Percentiles rank a stretch among this genome's conserved stretches.
Evolutionary conservation across 2,113 vertebrate species (phyloP).

Genomic region (Leptodactylus fuscus): DNA sequence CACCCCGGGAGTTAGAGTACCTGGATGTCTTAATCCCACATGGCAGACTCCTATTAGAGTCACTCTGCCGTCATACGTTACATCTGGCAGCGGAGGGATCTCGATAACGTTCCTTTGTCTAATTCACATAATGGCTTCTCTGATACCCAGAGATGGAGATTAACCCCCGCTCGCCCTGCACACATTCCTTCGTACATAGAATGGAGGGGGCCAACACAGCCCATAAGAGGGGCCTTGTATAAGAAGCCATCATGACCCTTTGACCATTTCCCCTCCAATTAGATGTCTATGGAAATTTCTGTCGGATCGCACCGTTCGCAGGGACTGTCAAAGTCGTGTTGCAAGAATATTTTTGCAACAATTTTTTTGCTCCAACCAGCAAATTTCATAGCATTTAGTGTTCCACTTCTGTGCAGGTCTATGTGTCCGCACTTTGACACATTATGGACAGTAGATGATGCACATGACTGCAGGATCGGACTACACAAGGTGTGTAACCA

Average conservation of each 20-base stretch:
- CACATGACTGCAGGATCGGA: neutral
- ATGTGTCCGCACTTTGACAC: too few relatives aligned
- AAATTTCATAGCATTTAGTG: too few relatives aligned
- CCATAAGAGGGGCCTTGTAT: neutral
- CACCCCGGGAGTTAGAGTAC: neutral
- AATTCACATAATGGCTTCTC: conserved; percentile 30
- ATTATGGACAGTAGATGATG: too few relatives aligned
- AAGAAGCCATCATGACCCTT: too few relatives aligned
- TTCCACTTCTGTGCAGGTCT: too few relatives aligned
- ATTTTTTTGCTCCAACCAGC: too few relatives aligned
- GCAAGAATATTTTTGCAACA: too few relatives aligned
- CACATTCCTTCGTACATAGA: neutral
- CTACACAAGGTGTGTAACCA: neutral
- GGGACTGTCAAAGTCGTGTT: too few relatives aligned
- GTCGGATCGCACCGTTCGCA: too few relatives aligned
- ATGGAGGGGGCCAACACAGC: neutral
- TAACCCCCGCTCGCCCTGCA: neutral
- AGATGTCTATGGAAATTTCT: neutral
- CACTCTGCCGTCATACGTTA: neutral
- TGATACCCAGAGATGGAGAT: neutral
- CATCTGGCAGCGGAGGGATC: neutral
- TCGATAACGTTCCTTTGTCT: conserved; percentile 7
- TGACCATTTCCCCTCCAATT: too few relatives aligned
- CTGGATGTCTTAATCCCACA: neutral
- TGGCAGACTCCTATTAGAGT: neutral